These are phyloP conservation scores for Triplophysa siluroides DNA, from an alignment of 2,113 vertebrate genomes.

Conservation along the genomic window DNA sequence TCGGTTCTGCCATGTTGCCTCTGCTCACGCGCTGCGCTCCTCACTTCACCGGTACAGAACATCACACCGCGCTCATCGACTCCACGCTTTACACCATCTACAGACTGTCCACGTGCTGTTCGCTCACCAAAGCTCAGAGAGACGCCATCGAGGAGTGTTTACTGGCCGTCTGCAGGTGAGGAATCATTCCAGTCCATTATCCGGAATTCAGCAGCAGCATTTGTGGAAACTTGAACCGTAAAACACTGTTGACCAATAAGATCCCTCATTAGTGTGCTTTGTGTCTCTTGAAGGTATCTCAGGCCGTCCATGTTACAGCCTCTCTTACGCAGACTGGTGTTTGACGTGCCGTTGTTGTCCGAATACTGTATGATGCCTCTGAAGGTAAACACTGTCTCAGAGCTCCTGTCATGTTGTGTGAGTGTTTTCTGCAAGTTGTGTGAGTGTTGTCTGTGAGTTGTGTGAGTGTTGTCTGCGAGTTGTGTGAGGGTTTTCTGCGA, in stretches of 20 bases:
- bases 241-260: not conserved
- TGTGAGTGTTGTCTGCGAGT: no score
- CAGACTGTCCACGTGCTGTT: slow-evolving; percentile 92
- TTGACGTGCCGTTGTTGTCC: slow-evolving; percentile 93
- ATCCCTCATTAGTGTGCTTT: not conserved
- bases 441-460: no score
- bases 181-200: not conserved
- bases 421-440: no score
- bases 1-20: slow-evolving; percentile 91
- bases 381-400: slow-evolving; percentile 77
- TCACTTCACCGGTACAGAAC: slow-evolving; percentile 92
- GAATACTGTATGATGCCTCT: slow-evolving; percentile 99
- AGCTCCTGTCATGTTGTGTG: no score
- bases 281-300: slow-evolving; percentile 79
- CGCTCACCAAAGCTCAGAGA: slow-evolving; percentile 96
- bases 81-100: slow-evolving; percentile 95
- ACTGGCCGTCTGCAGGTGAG: slow-evolving; percentile 93
- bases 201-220: no score
- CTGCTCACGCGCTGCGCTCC: slow-evolving; percentile 93
- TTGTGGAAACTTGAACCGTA: no score
- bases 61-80: slow-evolving; percentile 88
- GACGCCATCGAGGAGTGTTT: slow-evolving; percentile 97
- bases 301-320: slow-evolving; percentile 97
- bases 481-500: no score
- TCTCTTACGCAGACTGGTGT: slow-evolving; percentile 90